Conservation (phyloP, 1,140 invertebrate genomes). For the Elymnias hypermnestra region DNA sequence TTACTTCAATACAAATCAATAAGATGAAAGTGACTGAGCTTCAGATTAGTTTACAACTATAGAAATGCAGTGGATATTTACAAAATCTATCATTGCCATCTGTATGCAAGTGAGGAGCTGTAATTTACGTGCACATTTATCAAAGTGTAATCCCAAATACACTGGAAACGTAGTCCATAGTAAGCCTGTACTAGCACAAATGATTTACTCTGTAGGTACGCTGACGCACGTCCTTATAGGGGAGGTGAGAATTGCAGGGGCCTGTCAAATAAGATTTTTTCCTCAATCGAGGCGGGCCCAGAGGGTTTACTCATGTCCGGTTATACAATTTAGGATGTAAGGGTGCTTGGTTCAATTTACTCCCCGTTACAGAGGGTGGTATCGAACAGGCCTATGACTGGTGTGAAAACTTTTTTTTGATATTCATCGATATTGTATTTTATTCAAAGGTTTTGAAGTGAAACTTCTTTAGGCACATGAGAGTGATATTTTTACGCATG, state of each 20-base stretch:
- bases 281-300: conserved; percentile 48
- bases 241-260: conserved; percentile 56
- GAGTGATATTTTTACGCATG: too few species aligned
- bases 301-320: conserved; percentile 38
- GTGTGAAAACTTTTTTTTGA: neutral
- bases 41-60: too few species aligned
- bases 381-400: neutral
- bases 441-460: too few species aligned
- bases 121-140: conserved; percentile 1
- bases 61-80: too few species aligned
- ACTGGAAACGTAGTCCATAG: conserved; percentile 4
- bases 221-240: too few species aligned
- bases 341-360: conserved; percentile 25
- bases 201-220: conserved; percentile 23
- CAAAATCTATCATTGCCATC: too few species aligned
- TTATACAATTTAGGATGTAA: conserved; percentile 60
- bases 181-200: conserved; percentile 5
- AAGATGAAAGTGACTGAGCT: too few species aligned
- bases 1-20: too few species aligned
- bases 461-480: too few species aligned
- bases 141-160: conserved; percentile 1
- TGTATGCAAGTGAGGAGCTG: neutral
- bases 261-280: conserved; percentile 72
- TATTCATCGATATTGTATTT: too few species aligned
- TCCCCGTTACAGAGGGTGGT: neutral